Conservation (phyloP, 2,797 vertebrate genomes). For the Falco cherrug region DNA sequence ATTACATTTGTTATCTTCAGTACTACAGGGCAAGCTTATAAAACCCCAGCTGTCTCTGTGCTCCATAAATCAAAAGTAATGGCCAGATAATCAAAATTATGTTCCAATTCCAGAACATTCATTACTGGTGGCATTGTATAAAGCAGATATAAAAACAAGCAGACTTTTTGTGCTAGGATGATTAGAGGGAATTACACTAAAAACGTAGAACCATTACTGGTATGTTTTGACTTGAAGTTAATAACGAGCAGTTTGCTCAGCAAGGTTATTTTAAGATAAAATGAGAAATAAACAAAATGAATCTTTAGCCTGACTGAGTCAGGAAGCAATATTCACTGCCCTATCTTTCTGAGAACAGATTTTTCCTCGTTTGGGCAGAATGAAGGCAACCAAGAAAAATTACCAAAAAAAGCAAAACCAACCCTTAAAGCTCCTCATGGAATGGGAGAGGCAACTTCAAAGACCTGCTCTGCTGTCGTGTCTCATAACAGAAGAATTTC, state of each 20-base stretch:
- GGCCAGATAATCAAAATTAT: slow-evolving; percentile 70
- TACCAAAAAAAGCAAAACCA: background rate
- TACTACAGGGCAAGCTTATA: slow-evolving; percentile 60
- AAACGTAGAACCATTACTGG: slow-evolving; percentile 13
- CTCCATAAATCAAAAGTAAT: slow-evolving; percentile 71
- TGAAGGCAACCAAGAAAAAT: slow-evolving; percentile 1
- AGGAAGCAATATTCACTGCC: background rate
- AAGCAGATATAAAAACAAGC: slow-evolving; percentile 47
- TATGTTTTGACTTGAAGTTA: slow-evolving; percentile 45
- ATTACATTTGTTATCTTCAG: slow-evolving; percentile 68
- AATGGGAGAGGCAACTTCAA: slow-evolving; percentile 40
- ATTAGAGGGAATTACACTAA: slow-evolving; percentile 50
- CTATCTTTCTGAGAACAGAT: background rate
- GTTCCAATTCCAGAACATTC: slow-evolving; percentile 65
- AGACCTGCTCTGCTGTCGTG: background rate
- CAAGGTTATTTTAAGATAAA: slow-evolving; percentile 42
- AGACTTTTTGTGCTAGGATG: slow-evolving; percentile 20
- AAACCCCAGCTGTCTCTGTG: slow-evolving; percentile 65
- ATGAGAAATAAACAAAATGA: slow-evolving; percentile 23
- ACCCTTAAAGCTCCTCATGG: background rate
- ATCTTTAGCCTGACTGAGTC: background rate
- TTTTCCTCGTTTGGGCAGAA: background rate
- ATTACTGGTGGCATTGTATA: slow-evolving; percentile 54
- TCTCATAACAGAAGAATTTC: slow-evolving; percentile 11
- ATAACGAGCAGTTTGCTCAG: slow-evolving; percentile 1